Conservation (phyloP, 2,797 vertebrate species). For the Phataginus tetradactyla region DNA sequence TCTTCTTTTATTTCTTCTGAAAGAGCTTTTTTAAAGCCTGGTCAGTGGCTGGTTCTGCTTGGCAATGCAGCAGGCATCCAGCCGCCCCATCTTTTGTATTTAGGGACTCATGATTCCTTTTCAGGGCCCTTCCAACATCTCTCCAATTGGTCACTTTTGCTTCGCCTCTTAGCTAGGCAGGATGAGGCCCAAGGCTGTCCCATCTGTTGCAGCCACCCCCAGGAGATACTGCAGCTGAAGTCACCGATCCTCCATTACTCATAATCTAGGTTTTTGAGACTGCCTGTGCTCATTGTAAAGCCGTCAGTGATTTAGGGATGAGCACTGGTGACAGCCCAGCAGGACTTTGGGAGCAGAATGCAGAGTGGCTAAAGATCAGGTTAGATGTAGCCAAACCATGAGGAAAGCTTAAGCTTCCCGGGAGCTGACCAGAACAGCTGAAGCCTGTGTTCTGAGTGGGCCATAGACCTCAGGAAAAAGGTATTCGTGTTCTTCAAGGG, state of each 20-base stretch:
- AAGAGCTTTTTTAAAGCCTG: conserved; percentile 17
- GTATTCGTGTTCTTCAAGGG: not conserved
- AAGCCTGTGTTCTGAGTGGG: not conserved
- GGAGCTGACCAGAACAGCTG: conserved; percentile 31
- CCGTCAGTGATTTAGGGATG: not conserved
- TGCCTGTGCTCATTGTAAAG: not conserved
- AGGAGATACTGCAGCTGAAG: not conserved
- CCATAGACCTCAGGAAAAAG: conserved; percentile 44
- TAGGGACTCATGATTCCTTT: not conserved
- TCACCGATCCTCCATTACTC: not conserved
- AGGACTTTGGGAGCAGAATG: not conserved
- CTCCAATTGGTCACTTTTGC: not conserved
- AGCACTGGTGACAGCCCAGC: not conserved
- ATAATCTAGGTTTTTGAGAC: not conserved
- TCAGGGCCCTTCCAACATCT: not conserved
- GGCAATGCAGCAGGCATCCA: not conserved
- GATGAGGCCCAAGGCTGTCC: not conserved
- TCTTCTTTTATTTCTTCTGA: conserved; percentile 42
- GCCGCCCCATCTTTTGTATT: not conserved
- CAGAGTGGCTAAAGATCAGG: not conserved
- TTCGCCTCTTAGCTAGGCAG: not conserved
- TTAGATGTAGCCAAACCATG: not conserved
- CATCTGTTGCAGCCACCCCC: not conserved
- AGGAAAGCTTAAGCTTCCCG: not conserved
- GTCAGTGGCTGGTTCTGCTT: not conserved